Evolutionary conservation across 64 coral and sea anemone species (phyloP), one percentile per base, ranked within the genome.

Genomic region (Pocillopora damicornis): DNA sequence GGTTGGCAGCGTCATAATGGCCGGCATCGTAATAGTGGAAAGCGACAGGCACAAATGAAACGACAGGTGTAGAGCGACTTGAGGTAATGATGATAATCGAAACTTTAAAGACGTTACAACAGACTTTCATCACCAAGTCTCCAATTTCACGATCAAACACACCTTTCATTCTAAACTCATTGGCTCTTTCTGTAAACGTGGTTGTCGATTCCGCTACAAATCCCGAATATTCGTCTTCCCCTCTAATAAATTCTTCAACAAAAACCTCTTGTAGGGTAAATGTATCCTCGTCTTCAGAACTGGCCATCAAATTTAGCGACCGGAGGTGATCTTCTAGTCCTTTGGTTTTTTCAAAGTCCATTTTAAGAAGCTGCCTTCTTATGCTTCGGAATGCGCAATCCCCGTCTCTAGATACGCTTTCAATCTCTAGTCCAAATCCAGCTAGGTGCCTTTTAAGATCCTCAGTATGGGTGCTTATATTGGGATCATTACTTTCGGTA

Each of bases 1-100:
- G 8, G 8, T 61, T 61, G 8, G 74, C 77, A 42, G 86, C 73
- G n/a, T 88, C 74, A 20, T 88, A 88, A 37, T 88, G 86, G 2
- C 89, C 81, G 11, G 73, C 89, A 1, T 81, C 89, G 78, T 86
- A 91, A 56, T 58, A 91, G 38, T 91, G 89, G 68, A 37, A 86
- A 1, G 89, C 60, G 11, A 91, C 73, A 57, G 81, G 81, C 0
- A 76, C 4, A 16, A 91, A 85, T 7, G 89, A 75, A 22, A 85
- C 73, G 66, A 57, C 4, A 1, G 35, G 81, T 17, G 26, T 5
- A 1, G 81, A 11, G 5, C 25, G 20, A 17, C 73, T 86, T 7
- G 81, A 86, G 9, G 81, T 86, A 1, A 91, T 61, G 17, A 91
- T 58, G 3, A 86, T 58, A 13, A 86, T 86, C 45, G 89, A 42